A percentile compares a stretch with the other conserved stretches of the same genome.
Conservation (phyloP, 92 coral and sea anemone genomes). For the Anthopleura xanthogrammica region DNA sequence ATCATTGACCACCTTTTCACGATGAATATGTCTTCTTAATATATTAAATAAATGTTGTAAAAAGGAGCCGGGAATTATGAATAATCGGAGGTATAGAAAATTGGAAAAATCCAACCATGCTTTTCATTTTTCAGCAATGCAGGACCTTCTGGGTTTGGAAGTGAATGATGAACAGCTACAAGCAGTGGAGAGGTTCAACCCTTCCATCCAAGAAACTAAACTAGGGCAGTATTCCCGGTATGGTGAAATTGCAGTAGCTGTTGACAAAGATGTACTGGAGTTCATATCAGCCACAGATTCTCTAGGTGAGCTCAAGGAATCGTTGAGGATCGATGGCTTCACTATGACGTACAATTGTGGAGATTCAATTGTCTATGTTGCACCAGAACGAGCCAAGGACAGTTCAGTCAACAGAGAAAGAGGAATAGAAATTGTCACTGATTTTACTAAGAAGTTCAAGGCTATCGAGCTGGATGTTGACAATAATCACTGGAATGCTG, state of each 20-base stretch:
- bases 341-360: not conserved
- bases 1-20: too few relatives aligned
- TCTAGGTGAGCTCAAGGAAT: slow-evolving; percentile 26
- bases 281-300: slow-evolving; percentile 34
- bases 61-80: too few relatives aligned
- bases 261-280: slow-evolving; percentile 69
- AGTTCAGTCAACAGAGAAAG: not conserved
- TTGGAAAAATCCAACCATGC: not conserved
- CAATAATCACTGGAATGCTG: slow-evolving; percentile 49
- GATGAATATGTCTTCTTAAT: too few relatives aligned
- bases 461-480: slow-evolving; percentile 40
- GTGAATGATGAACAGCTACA: slow-evolving; percentile 41
- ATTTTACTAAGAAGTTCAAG: slow-evolving; percentile 22
- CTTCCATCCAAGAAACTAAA: slow-evolving; percentile 31
- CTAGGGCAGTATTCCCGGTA: not conserved
- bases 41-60: too few relatives aligned
- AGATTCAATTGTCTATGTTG: slow-evolving; percentile 11
- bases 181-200: slow-evolving; percentile 36
- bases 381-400: not conserved
- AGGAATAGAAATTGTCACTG: slow-evolving; percentile 11
- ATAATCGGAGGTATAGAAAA: too few relatives aligned
- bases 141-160: slow-evolving; percentile 22
- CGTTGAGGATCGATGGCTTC: slow-evolving; percentile 24
- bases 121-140: slow-evolving; percentile 18
- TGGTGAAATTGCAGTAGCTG: slow-evolving; percentile 34